A percentile compares a stretch with the other conserved stretches of the same genome.
These are phyloP conservation scores for Subacronicta megacephala DNA, from an alignment of 2,888 invertebrate species.

Conservation along the genomic window DNA sequence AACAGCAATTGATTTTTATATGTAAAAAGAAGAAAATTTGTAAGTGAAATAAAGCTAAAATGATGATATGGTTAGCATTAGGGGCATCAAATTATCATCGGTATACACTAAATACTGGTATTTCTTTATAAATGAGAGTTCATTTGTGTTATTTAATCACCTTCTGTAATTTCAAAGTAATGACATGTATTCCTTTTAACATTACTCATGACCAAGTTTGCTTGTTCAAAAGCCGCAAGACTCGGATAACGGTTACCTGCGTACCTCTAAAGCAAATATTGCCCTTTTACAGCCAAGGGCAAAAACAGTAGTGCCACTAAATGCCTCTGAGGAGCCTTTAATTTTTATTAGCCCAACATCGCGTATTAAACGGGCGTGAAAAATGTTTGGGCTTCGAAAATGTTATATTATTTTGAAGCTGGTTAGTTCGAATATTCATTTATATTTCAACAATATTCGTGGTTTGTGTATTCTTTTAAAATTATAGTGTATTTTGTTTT, in stretches of 20 bases:
- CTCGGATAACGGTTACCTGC: constrained; percentile 47
- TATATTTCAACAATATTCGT: constrained; percentile 26
- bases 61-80: too few species aligned
- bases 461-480: constrained; percentile 4
- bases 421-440: constrained; percentile 32
- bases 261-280: constrained; percentile 54
- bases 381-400: constrained; percentile 44
- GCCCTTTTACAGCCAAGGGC: constrained; percentile 51
- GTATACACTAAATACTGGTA: too few species aligned
- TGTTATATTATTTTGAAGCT: constrained; percentile 22
- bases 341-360: constrained; percentile 67
- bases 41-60: too few species aligned
- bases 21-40: too few species aligned
- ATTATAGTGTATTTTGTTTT: neutral
- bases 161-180: constrained; percentile 38
- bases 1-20: too few species aligned
- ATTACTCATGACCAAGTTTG: constrained; percentile 41
- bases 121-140: too few species aligned
- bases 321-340: constrained; percentile 67
- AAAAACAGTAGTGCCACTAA: constrained; percentile 61
- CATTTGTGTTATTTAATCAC: constrained; percentile 30
- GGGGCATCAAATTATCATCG: too few species aligned
- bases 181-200: constrained; percentile 28
- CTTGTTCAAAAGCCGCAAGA: constrained; percentile 47
- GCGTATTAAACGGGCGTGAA: constrained; percentile 57